Percentiles rank a stretch among this genome's conserved stretches.
Conservation (phyloP, 2,888 invertebrate species). For the Lochmaea capreae region DNA sequence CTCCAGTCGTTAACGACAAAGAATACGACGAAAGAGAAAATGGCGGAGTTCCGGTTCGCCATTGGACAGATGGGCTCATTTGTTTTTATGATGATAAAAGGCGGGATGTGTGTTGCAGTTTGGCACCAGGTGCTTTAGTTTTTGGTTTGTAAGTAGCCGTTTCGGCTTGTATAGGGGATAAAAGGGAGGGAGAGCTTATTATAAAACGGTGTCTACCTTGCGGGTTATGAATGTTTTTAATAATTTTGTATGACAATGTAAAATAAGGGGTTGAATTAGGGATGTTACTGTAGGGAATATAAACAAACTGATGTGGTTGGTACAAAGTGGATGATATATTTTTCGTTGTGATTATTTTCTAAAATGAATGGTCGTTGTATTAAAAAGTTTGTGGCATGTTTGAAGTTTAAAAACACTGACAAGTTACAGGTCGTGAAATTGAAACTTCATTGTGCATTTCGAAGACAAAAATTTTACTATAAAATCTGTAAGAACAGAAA, state of each 20-base stretch:
- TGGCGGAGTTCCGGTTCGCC: conserved; percentile 61
- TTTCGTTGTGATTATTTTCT: background rate
- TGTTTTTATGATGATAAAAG: conserved; percentile 60
- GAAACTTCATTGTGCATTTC: too few relatives aligned
- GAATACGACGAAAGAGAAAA: conserved; percentile 53
- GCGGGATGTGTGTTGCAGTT: conserved; percentile 45
- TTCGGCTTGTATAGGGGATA: conserved; percentile 21
- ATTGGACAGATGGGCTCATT: conserved; percentile 61
- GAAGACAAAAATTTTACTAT: too few relatives aligned
- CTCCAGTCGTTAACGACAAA: background rate
- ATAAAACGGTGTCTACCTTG: conserved; percentile 33
- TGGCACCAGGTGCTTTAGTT: conserved; percentile 42
- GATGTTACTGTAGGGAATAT: conserved; percentile 6
- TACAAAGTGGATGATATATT: background rate
- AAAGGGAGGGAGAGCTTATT: conserved; percentile 14
- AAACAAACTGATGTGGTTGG: conserved; percentile 11
- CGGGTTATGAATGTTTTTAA: conserved; percentile 37
- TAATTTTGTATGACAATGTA: conserved; percentile 30
- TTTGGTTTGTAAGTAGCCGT: conserved; percentile 34
- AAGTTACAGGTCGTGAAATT: too few relatives aligned
- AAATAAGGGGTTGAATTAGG: conserved; percentile 27
- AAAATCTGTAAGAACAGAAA: too few relatives aligned
- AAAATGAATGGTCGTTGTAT: too few relatives aligned
- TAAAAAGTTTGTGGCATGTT: too few relatives aligned
- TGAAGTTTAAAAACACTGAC: too few relatives aligned